Evolutionary conservation across 2,888 invertebrate genomes (phyloP).

Genomic region (Conus canariensis): DNA sequence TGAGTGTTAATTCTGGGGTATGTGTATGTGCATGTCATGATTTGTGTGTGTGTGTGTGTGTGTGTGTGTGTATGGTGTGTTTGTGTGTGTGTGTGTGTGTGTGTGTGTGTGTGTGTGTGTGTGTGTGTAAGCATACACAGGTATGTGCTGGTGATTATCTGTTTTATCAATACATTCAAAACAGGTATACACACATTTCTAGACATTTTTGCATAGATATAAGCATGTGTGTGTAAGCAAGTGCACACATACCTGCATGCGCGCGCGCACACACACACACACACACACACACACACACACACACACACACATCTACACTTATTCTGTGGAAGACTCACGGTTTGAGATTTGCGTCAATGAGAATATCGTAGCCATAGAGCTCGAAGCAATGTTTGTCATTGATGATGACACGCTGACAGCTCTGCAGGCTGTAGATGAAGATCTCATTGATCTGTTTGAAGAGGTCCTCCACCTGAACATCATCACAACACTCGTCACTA

Average conservation of each 20-base stretch:
- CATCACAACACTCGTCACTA: background rate
- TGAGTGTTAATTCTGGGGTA: no score
- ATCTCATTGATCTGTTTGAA: constrained; percentile 81
- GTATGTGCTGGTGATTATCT: no score
- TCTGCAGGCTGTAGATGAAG: constrained; percentile 81
- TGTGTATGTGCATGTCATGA: no score
- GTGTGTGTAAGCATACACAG: no score
- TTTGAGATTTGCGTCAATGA: constrained; percentile 81
- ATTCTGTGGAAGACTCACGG: constrained; percentile 78
- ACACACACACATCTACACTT: background rate
- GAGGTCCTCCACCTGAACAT: constrained; percentile 72
- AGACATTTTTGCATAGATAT: background rate
- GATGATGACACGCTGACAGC: constrained; percentile 81
- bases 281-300: constrained; percentile 21
- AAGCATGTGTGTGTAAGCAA: background rate
- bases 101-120: no score
- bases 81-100: no score
- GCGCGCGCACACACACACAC: background rate
- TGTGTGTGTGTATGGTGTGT: no score
- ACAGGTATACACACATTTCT: background rate
- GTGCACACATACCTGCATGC: background rate
- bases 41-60: no score
- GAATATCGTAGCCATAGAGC: constrained; percentile 84
- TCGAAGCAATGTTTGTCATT: constrained; percentile 84
- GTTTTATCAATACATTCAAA: no score